A percentile compares a stretch with the other conserved stretches of the same genome.
Conservation (phyloP, 1,140 invertebrate species). For the Philotrypesis tridentata region DNA sequence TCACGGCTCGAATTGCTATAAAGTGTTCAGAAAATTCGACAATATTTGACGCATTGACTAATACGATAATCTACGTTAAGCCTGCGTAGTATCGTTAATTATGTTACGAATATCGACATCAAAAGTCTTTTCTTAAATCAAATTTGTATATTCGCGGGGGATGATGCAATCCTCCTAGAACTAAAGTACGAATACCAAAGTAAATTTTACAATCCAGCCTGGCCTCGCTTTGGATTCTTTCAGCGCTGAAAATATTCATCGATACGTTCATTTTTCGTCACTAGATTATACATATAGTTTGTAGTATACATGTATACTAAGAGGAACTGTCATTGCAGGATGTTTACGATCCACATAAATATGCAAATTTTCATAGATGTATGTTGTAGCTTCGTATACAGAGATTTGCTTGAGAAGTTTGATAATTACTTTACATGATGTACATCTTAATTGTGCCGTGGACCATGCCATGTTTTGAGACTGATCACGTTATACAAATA, state of each 20-base stretch:
- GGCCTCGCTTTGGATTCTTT: constrained; percentile 38
- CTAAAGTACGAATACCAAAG: constrained; percentile 40
- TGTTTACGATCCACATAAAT: constrained; percentile 19
- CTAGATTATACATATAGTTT: constrained; percentile 28
- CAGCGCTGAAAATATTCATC: constrained; percentile 33
- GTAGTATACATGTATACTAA: not conserved
- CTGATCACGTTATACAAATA: constrained; percentile 46
- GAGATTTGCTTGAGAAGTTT: constrained; percentile 47
- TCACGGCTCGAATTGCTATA: constrained; percentile 4
- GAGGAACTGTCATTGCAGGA: constrained; percentile 24
- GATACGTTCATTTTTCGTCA: constrained; percentile 34
- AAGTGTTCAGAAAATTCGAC: not conserved
- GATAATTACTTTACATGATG: constrained; percentile 43
- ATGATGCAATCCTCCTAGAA: constrained; percentile 16
- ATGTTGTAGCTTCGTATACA: constrained; percentile 39
- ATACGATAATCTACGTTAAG: too few species aligned
- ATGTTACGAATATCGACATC: not conserved
- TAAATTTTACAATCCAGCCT: constrained; percentile 31
- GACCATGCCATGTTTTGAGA: constrained; percentile 49
- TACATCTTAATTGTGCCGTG: constrained; percentile 46
- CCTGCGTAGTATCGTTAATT: not conserved
- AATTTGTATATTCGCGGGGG: not conserved
- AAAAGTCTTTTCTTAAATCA: not conserved
- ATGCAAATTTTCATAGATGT: constrained; percentile 11
- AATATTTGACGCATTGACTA: not conserved